Evolutionary conservation across 2,888 invertebrate species (phyloP), one percentile per base, ranked within the genome.

Genomic region (Itoplectis maculator): DNA sequence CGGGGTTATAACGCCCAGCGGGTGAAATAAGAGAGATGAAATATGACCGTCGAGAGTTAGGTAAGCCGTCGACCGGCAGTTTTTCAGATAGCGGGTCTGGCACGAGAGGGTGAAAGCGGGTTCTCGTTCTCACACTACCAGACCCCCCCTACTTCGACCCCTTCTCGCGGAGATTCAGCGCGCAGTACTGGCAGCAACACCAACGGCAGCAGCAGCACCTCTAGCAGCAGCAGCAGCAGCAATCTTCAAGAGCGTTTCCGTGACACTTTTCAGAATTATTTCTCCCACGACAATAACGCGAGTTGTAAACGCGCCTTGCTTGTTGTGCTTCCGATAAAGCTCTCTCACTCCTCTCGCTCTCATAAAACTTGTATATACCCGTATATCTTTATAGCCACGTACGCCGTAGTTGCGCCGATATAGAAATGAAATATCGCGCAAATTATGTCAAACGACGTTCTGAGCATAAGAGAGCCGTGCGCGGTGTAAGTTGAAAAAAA

Each of bases 21-120:
- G 81, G 73, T 74, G 79, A 75, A 69, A 84, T 63, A 85, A 70
- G 70, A 51, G 81, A 82, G 81, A 88, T 89, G 88, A 89, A 88
- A 86, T 89, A 89, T 83, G 88, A 89, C 86, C 82, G 85, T 83
- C 61, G 79, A 86, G 86, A 89, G 87, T 88, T 87, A 78, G 73
- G 81, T 81, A 86, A 89, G 89, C 88, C 89, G 88, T 87, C 87
- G 85, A 82, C 86, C 86, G 77, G 68, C 77, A 82, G 76, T 82
- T 84, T 79, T 85, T 82, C 69, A 76, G 78, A 82, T 79, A 82
- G 79, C 66, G 65, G 45, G 47, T 49, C 40, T 74, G 72, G n/a
- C 29, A 61, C 42, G 15, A 66, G 74, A 65, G 69, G 42, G 54
- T 29, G 79, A 74, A 63, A 56, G 80, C 49, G 80, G 61, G 73